Base-by-base conservation (phyloP, 2,113 vertebrate genomes). In the Carlito syrichta region DNA sequence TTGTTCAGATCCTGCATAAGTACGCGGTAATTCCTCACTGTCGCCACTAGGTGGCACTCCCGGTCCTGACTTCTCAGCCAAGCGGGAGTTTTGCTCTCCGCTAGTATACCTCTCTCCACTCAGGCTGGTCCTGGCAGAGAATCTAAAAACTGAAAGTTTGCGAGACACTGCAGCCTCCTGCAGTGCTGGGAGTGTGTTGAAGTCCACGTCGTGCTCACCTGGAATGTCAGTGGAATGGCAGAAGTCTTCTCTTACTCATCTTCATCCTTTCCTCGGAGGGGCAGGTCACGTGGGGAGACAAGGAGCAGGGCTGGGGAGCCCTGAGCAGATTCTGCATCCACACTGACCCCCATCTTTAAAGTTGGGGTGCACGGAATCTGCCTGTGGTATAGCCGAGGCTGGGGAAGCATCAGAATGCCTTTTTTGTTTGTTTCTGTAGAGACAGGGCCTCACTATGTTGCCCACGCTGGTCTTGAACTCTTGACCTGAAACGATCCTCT, bases 1-100 rank as follows among this genome's bases (percentile, higher is more conserved):
- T 32, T 8, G 23, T 19, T 23, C 8, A 0, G 23, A 23, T 9
- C 52, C 17, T 1, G 43, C 0, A 27, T 0, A 0, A 60, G 95
- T 25, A 9, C 9, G n/a, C 17, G 22, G 95, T 35, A 43, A 35
- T 63, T 62, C n/a, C 84, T 6, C 25, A 0, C 0, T 6, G 4
- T 0, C 0, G 13, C 97, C 96, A 77, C 92, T 22, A 84, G 87
- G 91, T 32, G 84, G 87, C 87, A 9, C 69, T 48, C 50, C 13
- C 13, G 10, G 30, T 0, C n/a, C 14, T 30, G 63, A 17, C 56
- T 25, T n/a, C 63, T 63, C 56, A 0, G 40, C 71, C 27, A 2
- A 7, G 86, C 3, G 16, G 22, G 12, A 23, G 54, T 30, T 43
- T 78, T 27, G 40, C 73, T 38, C 38, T 19, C 27, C 13, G 32